These are phyloP conservation scores for Cremastinae sp. DNA, from an alignment of 2,888 invertebrate species.

Conservation along the genomic window DNA sequence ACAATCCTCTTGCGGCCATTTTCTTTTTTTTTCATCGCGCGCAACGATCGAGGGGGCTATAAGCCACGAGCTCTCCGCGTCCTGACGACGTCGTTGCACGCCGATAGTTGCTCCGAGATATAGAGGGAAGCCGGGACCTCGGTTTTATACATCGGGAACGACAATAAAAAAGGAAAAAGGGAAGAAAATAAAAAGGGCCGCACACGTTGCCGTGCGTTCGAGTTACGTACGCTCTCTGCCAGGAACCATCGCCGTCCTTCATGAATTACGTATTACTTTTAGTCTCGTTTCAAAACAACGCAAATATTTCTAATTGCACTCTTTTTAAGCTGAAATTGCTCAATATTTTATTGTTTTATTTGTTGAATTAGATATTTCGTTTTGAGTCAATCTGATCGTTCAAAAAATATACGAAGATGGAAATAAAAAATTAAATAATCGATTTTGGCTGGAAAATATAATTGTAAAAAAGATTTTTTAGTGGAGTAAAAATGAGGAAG, in stretches of 20 bases:
- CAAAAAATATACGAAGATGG: no score
- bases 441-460: no score
- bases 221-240: slow-evolving; percentile 3
- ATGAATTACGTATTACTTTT: slow-evolving; percentile 67
- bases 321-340: slow-evolving; percentile 52
- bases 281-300: slow-evolving; percentile 56
- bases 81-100: slow-evolving; percentile 45
- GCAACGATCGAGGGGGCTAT: slow-evolving; percentile 43
- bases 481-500: no score
- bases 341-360: slow-evolving; percentile 3
- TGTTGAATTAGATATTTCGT: no score
- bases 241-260: neutral
- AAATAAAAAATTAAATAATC: no score
- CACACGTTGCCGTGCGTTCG: slow-evolving; percentile 68
- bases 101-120: slow-evolving; percentile 56
- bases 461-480: no score
- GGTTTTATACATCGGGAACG: slow-evolving; percentile 41
- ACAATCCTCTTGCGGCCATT: slow-evolving; percentile 78
- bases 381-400: no score
- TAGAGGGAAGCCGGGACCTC: slow-evolving; percentile 56
- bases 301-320: slow-evolving; percentile 58
- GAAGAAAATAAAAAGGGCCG: slow-evolving; percentile 67
- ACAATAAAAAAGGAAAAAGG: slow-evolving; percentile 57
- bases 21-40: slow-evolving; percentile 54
- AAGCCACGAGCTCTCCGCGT: slow-evolving; percentile 44